A percentile compares a stretch with the other conserved stretches of the same genome.
Evolutionary conservation across 1,140 invertebrate genomes (phyloP).

Genomic region (Drosophila ercepeae): DNA sequence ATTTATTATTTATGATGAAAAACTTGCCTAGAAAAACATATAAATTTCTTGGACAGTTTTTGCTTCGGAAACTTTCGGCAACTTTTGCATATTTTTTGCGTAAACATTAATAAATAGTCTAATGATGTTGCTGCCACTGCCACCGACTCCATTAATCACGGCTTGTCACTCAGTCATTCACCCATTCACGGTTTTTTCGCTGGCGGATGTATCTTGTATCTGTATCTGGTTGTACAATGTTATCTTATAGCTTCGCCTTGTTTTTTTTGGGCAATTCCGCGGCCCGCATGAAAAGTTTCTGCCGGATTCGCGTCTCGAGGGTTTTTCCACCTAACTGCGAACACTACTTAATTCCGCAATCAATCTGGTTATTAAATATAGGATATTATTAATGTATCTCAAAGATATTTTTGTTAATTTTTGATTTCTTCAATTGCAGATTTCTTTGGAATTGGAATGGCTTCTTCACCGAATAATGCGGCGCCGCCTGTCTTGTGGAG

Average conservation of each 20-base stretch:
- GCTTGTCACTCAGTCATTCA: slow-evolving; percentile 64
- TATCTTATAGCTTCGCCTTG: slow-evolving; percentile 24
- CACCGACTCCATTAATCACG: slow-evolving; percentile 62
- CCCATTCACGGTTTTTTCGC: slow-evolving; percentile 36
- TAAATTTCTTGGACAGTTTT: slow-evolving; percentile 17
- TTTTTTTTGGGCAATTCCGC: slow-evolving; percentile 21
- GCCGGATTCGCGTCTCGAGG: slow-evolving; percentile 23
- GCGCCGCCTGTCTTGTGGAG: slow-evolving; percentile 91
- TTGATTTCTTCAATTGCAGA: slow-evolving; percentile 47
- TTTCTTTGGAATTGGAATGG: slow-evolving; percentile 85
- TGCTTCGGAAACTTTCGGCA: slow-evolving; percentile 19
- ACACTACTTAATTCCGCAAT: slow-evolving; percentile 26
- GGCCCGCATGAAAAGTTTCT: slow-evolving; percentile 30
- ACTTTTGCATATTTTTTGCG: slow-evolving; percentile 42
- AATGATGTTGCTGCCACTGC: slow-evolving; percentile 56
- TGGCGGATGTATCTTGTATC: slow-evolving; percentile 60
- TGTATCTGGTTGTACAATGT: slow-evolving; percentile 44
- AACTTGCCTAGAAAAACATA: slow-evolving; percentile 19
- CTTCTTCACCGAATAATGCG: slow-evolving; percentile 88
- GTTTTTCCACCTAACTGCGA: slow-evolving; percentile 25
- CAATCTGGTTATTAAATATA: slow-evolving; percentile 46
- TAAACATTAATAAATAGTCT: slow-evolving; percentile 56
- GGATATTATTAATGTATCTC: slow-evolving; percentile 17
- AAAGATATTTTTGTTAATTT: neutral
- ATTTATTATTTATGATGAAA: slow-evolving; percentile 40